Evolutionary conservation across 2,797 vertebrate species (phyloP).

Genomic region (Xenentodon cancila): DNA sequence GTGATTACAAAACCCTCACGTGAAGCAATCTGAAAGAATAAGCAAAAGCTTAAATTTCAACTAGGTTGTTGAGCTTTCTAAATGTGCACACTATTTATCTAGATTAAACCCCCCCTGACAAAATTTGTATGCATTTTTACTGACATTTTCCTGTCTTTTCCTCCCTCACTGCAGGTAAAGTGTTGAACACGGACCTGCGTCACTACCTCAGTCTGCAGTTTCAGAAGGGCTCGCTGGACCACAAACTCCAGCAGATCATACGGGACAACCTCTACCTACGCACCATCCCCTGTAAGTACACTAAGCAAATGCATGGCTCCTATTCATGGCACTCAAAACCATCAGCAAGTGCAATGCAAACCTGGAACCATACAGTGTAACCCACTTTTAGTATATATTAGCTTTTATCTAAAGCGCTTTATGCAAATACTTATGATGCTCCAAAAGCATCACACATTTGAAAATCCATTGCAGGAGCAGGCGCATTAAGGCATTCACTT

Average conservation of each 20-base stretch:
- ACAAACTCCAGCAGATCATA: slow-evolving; percentile 98
- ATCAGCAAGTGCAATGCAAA: slow-evolving; percentile 4
- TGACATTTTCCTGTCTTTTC: slow-evolving; percentile 42
- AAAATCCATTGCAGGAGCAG: slow-evolving; percentile 18
- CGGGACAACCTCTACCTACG: slow-evolving; percentile 98
- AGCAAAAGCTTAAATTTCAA: neutral
- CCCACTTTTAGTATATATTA: slow-evolving; percentile 23
- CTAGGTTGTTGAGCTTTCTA: neutral
- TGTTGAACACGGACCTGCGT: slow-evolving; percentile 97
- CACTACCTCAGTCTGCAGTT: slow-evolving; percentile 99
- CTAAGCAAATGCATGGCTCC: neutral
- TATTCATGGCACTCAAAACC: neutral
- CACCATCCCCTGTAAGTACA: slow-evolving; percentile 97
- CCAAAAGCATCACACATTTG: slow-evolving; percentile 16
- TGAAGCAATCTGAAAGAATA: neutral
- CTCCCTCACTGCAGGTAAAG: slow-evolving; percentile 88
- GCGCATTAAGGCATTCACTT: slow-evolving; percentile 6
- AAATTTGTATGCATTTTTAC: slow-evolving; percentile 23
- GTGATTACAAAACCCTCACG: neutral
- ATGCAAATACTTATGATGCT: slow-evolving; percentile 27
- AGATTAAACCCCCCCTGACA: slow-evolving; percentile 32
- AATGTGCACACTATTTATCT: neutral
- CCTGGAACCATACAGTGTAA: slow-evolving; percentile 6
- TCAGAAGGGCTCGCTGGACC: slow-evolving; percentile 97
- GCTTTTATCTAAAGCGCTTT: slow-evolving; percentile 39